Conservation (phyloP, 2,888 invertebrate species). For the Brachylomia viminalis region DNA sequence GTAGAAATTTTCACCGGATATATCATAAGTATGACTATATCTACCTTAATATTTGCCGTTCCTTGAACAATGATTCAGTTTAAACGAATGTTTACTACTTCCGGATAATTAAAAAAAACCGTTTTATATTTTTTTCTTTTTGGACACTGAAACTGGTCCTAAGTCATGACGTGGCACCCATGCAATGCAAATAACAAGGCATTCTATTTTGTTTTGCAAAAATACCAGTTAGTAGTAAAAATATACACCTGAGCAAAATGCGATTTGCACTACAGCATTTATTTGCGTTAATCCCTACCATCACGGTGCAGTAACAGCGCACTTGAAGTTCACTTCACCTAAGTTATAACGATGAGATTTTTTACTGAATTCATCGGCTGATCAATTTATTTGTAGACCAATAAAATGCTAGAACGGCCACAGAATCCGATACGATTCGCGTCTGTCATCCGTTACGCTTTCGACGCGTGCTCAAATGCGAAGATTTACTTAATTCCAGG, state of each 20-base stretch:
- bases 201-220: no score
- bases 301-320: no score
- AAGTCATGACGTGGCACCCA: neutral
- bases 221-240: no score
- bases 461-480: slow-evolving; percentile 65
- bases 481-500: slow-evolving; percentile 49
- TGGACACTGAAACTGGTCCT: neutral
- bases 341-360: no score
- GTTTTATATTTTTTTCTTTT: neutral
- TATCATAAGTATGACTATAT: neutral
- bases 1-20: neutral
- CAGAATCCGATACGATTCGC: slow-evolving; percentile 40
- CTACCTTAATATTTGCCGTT: neutral
- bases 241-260: neutral
- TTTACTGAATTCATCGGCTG: no score
- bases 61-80: neutral
- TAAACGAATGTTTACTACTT: neutral
- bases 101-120: neutral
- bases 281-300: no score
- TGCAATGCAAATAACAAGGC: neutral
- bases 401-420: slow-evolving; percentile 40
- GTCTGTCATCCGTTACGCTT: slow-evolving; percentile 75
- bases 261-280: no score
- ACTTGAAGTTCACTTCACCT: no score
- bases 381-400: slow-evolving; percentile 14